Conservation (phyloP, 2,113 vertebrate species). For the Vulpes lagopus region DNA sequence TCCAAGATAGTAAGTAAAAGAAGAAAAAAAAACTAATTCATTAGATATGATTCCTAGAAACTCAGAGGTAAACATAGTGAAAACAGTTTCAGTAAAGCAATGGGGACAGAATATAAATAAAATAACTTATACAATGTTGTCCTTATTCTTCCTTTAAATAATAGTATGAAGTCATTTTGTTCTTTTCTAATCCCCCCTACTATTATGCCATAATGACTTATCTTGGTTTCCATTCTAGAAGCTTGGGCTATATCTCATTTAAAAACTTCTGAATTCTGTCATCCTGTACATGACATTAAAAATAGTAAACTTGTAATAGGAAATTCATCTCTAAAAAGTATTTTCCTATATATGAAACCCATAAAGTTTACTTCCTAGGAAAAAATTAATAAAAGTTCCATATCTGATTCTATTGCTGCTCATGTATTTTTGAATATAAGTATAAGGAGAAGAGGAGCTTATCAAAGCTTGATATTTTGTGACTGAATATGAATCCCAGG, state of each 20-base stretch:
- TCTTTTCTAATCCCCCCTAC: neutral
- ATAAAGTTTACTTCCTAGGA: neutral
- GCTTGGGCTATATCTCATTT: neutral
- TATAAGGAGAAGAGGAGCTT: neutral
- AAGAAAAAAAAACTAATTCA: neutral
- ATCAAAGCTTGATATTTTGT: neutral
- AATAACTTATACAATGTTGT: neutral
- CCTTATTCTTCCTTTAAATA: neutral
- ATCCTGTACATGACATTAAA: neutral
- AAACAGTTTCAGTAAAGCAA: neutral
- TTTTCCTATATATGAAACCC: neutral
- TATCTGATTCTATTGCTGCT: neutral
- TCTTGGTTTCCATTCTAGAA: neutral
- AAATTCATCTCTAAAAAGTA: neutral
- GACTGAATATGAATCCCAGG: neutral
- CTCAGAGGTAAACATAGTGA: neutral
- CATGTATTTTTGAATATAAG: constrained; percentile 32
- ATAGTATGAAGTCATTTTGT: neutral
- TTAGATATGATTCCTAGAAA: neutral
- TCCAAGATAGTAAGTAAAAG: neutral
- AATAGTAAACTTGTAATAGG: neutral
- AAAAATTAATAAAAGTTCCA: neutral
- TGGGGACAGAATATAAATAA: neutral
- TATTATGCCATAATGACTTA: neutral
- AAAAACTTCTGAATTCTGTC: neutral